Evolutionary conservation across 2,888 invertebrate species (phyloP).

Genomic region (Creontiades dilutus): DNA sequence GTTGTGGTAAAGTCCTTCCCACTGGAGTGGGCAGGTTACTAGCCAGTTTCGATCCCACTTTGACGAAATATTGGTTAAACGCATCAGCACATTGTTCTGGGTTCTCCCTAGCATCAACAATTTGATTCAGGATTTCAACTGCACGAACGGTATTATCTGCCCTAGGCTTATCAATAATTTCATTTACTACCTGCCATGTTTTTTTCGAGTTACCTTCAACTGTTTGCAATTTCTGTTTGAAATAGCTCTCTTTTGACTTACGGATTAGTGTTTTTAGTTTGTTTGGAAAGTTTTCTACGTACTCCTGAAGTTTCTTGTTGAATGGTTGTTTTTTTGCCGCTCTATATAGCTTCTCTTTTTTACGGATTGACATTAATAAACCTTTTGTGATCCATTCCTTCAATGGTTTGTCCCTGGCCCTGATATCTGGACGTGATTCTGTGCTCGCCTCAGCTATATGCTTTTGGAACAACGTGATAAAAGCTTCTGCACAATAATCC

Average conservation of each 20-base stretch:
- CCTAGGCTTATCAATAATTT: neutral
- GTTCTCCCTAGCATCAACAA: neutral
- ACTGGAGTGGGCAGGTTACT: neutral
- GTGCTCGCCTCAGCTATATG: too few relatives aligned
- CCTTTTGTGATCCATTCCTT: too few relatives aligned
- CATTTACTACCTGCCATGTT: neutral
- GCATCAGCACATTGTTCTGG: neutral
- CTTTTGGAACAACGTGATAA: too few relatives aligned
- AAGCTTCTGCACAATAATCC: too few relatives aligned
- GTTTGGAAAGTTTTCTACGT: neutral
- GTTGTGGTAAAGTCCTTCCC: too few relatives aligned
- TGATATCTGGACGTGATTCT: too few relatives aligned
- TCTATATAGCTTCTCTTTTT: too few relatives aligned
- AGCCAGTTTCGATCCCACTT: neutral
- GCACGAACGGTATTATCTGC: neutral
- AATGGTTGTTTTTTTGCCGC: neutral
- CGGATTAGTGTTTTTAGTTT: neutral
- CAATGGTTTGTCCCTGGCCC: too few relatives aligned
- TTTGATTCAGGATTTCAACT: neutral
- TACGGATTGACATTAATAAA: too few relatives aligned
- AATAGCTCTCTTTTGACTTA: neutral
- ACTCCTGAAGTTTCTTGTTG: neutral
- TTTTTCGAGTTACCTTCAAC: constrained; percentile 6
- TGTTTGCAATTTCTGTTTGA: neutral
- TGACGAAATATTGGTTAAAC: neutral